phyloP scores from a whole-genome alignment of 2,888 invertebrate species.

The Drosophila fulvimacula region DNA sequence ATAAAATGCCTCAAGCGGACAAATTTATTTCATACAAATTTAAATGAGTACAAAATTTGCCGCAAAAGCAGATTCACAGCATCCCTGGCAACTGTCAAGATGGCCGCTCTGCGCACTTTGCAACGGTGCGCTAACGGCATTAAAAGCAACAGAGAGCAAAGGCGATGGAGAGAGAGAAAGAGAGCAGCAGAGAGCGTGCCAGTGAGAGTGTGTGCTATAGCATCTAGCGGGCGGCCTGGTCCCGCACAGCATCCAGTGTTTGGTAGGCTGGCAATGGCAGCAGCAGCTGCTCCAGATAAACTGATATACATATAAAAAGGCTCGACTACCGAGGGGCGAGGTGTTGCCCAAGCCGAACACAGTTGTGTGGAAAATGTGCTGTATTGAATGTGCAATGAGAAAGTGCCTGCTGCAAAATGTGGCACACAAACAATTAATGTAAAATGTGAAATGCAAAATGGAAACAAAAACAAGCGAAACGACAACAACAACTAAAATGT shows the following conservation, averaged over 20 bases:
- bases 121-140: constrained; percentile 8
- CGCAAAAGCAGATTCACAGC: constrained; percentile 42
- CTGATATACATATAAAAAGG: background rate
- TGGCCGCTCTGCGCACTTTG: constrained; percentile 40
- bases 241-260: constrained; percentile 68
- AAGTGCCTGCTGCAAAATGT: constrained; percentile 51
- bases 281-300: constrained; percentile 46
- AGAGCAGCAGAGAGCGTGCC: constrained; percentile 9
- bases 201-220: constrained; percentile 13
- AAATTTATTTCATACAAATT: background rate
- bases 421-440: constrained; percentile 55
- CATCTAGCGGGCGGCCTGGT: constrained; percentile 31
- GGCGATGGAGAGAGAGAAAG: background rate
- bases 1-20: background rate
- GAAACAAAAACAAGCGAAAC: constrained; percentile 2
- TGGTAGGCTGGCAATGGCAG: constrained; percentile 50
- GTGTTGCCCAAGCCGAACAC: constrained; percentile 7
- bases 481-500: constrained; percentile 45
- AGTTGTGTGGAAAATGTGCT: constrained; percentile 64
- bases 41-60: background rate
- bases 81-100: constrained; percentile 65
- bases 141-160: constrained; percentile 48
- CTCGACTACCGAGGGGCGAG: background rate
- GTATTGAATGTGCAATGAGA: constrained; percentile 53
- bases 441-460: constrained; percentile 24